Evolutionary conservation across 2,888 invertebrate species (phyloP).

Genomic region (Cataglyphis albicans): DNA sequence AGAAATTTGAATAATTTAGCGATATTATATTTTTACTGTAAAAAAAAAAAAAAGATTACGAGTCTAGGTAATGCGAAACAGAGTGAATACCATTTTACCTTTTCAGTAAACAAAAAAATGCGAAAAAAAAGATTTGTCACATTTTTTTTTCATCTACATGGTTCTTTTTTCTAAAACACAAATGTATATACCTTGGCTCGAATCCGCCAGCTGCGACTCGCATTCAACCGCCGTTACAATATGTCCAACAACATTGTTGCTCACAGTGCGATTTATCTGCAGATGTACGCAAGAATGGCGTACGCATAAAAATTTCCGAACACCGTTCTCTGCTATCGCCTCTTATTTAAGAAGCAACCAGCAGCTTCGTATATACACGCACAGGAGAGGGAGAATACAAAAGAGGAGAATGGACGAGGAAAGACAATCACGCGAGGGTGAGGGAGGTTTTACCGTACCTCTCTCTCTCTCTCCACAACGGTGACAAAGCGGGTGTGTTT

Average conservation of each 20-base stretch:
- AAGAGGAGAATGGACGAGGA: conserved; percentile 14
- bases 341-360: conserved; percentile 39
- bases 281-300: background rate
- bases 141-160: background rate
- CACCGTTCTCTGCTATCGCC: conserved; percentile 8
- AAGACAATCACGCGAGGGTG: conserved; percentile 14
- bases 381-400: conserved; percentile 7
- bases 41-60: background rate
- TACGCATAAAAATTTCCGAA: conserved; percentile 41
- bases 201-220: conserved; percentile 28
- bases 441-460: background rate
- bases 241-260: conserved; percentile 39
- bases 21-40: background rate
- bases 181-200: background rate
- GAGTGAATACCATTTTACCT: background rate
- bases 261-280: conserved; percentile 42
- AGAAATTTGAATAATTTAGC: background rate
- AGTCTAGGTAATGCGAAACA: background rate
- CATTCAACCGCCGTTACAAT: conserved; percentile 37
- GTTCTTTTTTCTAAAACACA: conserved; percentile 1
- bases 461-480: background rate
- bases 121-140: background rate
- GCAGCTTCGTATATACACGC: background rate
- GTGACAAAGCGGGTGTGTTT: conserved; percentile 49
- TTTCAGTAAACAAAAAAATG: background rate